Conservation (phyloP, 2,888 invertebrate genomes). For the Nymphalis urticae region DNA sequence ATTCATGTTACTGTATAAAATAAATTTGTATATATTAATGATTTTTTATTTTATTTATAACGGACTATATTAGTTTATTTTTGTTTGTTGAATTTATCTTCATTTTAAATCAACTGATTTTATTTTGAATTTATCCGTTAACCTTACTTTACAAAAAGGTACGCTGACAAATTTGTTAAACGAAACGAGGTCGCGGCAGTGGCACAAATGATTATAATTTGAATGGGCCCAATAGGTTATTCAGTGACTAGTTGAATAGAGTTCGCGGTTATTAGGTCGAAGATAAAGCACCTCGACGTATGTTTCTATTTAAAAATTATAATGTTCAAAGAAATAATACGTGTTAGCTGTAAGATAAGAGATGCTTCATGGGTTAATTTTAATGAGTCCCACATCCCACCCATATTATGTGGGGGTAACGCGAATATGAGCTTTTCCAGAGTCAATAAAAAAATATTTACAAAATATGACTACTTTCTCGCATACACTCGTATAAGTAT, state of each 20-base stretch:
- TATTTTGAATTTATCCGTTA: neutral
- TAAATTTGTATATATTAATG: too few relatives aligned
- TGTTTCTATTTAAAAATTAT: neutral
- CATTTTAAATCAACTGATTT: neutral
- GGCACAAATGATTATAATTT: conserved; percentile 24
- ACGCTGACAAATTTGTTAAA: conserved; percentile 1
- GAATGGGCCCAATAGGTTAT: conserved; percentile 31
- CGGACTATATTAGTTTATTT: too few relatives aligned
- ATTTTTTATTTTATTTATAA: too few relatives aligned
- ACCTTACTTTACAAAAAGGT: neutral
- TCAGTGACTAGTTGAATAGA: conserved; percentile 26
- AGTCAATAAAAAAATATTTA: neutral
- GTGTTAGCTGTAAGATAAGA: neutral
- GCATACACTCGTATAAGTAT: neutral
- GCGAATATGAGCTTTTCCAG: too few relatives aligned
- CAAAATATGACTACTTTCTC: neutral
- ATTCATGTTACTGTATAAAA: too few relatives aligned
- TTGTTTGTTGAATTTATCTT: too few relatives aligned
- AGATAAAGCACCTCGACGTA: conserved; percentile 12
- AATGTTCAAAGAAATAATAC: neutral
- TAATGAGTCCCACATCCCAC: too few relatives aligned
- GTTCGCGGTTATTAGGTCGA: conserved; percentile 25
- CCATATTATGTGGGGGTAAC: too few relatives aligned
- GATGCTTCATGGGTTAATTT: too few relatives aligned
- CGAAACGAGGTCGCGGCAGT: conserved; percentile 23